Conservation (phyloP, 2,113 vertebrate species). For the Cranoglanis bouderius region DNA sequence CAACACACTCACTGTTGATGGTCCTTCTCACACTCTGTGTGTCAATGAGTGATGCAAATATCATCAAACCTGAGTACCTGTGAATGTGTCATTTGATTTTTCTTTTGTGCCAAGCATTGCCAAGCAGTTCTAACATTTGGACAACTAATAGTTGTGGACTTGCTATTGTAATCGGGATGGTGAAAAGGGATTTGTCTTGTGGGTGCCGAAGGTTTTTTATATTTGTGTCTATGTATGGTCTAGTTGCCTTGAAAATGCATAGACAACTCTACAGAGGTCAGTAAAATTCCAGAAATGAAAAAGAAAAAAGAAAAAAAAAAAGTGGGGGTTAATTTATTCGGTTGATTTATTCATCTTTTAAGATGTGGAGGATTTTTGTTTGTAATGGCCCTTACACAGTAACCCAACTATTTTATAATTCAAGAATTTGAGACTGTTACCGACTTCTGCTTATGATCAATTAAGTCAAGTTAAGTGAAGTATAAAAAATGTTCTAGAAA, state of each 20-base stretch:
- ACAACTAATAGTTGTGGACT: background rate
- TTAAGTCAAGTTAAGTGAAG: background rate
- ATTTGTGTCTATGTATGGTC: background rate
- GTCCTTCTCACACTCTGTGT: conserved; percentile 24
- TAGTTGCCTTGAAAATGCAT: background rate
- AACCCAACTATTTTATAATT: background rate
- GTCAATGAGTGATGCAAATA: background rate
- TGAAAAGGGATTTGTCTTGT: background rate
- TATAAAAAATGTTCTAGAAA: background rate
- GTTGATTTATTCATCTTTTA: background rate
- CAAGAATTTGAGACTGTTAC: background rate
- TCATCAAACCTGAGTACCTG: conserved; percentile 10
- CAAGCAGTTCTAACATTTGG: background rate
- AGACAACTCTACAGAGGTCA: background rate
- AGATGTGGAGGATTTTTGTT: background rate
- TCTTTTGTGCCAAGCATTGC: conserved; percentile 11
- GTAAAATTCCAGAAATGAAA: background rate
- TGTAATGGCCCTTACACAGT: background rate
- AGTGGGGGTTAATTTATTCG: background rate
- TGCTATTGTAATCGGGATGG: background rate
- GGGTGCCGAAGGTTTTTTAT: background rate
- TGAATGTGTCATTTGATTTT: background rate
- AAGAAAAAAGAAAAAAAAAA: no score
- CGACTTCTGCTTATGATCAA: background rate
- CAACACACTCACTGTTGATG: background rate